These are phyloP conservation scores for Resseliella maxima DNA, from an alignment of 2,888 invertebrate genomes.

Conservation along the genomic window DNA sequence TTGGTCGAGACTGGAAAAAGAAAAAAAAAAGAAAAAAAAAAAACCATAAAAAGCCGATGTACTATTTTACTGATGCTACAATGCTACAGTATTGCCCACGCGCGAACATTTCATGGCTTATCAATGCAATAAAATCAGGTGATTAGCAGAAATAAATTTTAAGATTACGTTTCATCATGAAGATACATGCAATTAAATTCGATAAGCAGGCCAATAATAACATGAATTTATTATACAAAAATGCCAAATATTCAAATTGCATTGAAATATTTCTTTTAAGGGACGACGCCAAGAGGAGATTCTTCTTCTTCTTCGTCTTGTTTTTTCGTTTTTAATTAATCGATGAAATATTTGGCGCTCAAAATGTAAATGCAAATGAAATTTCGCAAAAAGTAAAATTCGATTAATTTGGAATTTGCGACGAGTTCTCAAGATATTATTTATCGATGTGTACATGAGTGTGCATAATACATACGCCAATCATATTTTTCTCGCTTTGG, in stretches of 20 bases:
- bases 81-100: neutral
- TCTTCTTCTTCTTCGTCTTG: no score
- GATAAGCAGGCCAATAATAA: neutral
- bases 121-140: neutral
- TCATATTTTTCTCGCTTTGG: neutral
- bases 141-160: neutral
- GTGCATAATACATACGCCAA: neutral
- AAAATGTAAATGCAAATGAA: neutral
- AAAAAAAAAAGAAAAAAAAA: neutral
- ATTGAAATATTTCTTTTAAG: neutral
- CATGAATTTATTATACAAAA: neutral
- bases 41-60: neutral
- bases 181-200: neutral
- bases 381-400: no score
- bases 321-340: constrained; percentile 15
- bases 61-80: no score
- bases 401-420: neutral
- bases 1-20: no score
- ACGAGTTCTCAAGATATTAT: neutral
- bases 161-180: neutral
- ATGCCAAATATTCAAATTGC: neutral
- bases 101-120: neutral
- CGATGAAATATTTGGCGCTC: constrained; percentile 15
- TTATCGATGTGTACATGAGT: neutral
- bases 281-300: neutral